Conservation (phyloP, 2,888 invertebrate genomes). For the Eupithecia insigniata region DNA sequence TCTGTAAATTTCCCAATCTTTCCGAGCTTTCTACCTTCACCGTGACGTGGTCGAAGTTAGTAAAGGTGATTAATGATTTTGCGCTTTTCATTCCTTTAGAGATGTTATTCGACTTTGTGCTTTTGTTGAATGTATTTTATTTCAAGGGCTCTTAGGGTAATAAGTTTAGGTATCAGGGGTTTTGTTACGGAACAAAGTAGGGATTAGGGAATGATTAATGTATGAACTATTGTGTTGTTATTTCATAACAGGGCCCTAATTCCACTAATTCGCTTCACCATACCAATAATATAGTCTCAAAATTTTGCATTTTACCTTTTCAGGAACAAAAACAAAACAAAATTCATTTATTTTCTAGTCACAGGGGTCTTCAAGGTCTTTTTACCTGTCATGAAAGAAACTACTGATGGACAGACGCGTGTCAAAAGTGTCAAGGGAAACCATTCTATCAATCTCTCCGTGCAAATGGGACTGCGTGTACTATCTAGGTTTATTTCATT, state of each 20-base stretch:
- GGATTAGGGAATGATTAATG: constrained; percentile 8
- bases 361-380: too few relatives aligned
- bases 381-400: too few relatives aligned
- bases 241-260: not conserved
- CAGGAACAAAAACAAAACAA: too few relatives aligned
- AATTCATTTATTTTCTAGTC: too few relatives aligned
- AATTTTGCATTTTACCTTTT: too few relatives aligned
- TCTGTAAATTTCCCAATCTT: constrained; percentile 20
- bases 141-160: constrained; percentile 11
- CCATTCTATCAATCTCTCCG: too few relatives aligned
- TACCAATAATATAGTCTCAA: too few relatives aligned
- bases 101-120: constrained; percentile 14
- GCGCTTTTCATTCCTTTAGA: constrained; percentile 16
- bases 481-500: too few relatives aligned
- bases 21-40: constrained; percentile 32
- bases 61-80: constrained; percentile 38
- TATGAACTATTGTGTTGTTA: constrained; percentile 1
- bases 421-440: too few relatives aligned
- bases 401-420: too few relatives aligned
- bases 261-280: too few relatives aligned
- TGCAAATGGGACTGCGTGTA: too few relatives aligned
- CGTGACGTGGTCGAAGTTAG: constrained; percentile 36
- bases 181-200: constrained; percentile 1
- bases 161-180: constrained; percentile 7
- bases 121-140: constrained; percentile 12